Evolutionary conservation across 2,797 vertebrate genomes (phyloP), one percentile per base, ranked within the genome.

Genomic region (Neoniphon sammara): DNA sequence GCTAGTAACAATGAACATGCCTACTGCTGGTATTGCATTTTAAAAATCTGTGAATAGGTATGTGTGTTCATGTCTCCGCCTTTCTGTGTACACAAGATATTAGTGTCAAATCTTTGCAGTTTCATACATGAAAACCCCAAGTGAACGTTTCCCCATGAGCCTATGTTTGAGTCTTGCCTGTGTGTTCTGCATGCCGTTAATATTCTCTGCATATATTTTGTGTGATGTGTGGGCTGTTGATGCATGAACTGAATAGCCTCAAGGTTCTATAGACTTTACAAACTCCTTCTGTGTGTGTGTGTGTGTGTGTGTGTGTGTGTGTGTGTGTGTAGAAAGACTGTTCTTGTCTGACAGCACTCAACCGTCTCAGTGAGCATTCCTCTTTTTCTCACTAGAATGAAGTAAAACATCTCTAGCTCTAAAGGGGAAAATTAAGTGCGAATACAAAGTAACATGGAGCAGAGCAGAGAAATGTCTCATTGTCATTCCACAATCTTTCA

Each of bases 181-280:
- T 69, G 55, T 59, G 46, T 52, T 75, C 58, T 54, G 46, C 44
- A 15, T 64, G 20, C 65, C 50, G 69, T 39, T 69, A 55, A 68
- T 67, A 75, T 66, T 20, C 36, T 70, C 27, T 23, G 49, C 69
- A 58, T 27, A 58, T 30, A 12, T 20, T 78, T 21, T 70, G 20
- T 50, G 67, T 27, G 23, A 20, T 54, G 66, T 67, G 52, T 66
- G 49, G 50, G 55, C 55, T 50, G 47, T 67, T 62, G 47, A 62
- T 64, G 0, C 27, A 49, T 72, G n/a, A 50, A 20, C 12, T 56
- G 27, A 66, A 67, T 25, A 58, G 49, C 59, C 54, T 5, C 0
- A 8, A 66, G 54, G 57, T 60, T 20, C 27, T 58, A 14, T 27
- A 42, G 18, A 30, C 63, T 21, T 64, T 12, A 31, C 27, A 42